Percentiles rank a stretch among this genome's conserved stretches.
Conservation (phyloP, 2,797 vertebrate species). For the Chelidonichthys spinosus region DNA sequence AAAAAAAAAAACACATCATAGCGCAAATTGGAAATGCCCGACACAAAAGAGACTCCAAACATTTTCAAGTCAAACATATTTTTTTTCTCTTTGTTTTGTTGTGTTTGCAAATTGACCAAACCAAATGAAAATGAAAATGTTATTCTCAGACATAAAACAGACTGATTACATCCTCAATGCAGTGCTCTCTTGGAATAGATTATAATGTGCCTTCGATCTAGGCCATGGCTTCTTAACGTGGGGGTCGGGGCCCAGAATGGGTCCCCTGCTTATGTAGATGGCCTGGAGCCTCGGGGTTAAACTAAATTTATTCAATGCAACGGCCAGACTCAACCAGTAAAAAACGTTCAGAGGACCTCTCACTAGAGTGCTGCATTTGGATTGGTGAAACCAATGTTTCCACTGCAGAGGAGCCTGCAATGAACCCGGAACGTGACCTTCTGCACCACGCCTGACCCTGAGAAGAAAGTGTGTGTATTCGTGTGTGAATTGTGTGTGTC, state of each 20-base stretch:
- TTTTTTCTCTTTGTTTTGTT: constrained; percentile 54
- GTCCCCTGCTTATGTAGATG: constrained; percentile 26
- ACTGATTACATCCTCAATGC: constrained; percentile 34
- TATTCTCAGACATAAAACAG: constrained; percentile 50
- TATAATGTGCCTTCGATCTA: constrained; percentile 42
- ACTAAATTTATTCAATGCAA: constrained; percentile 20
- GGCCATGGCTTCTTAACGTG: constrained; percentile 34
- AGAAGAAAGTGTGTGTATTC: constrained; percentile 37
- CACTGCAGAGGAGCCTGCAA: constrained; percentile 32
- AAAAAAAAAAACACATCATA: constrained; percentile 19
- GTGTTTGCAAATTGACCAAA: constrained; percentile 67
- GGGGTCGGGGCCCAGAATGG: constrained; percentile 19
- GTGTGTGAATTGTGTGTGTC: constrained; percentile 43
- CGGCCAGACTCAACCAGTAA: constrained; percentile 23
- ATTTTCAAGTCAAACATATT: constrained; percentile 39
- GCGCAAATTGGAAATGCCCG: constrained; percentile 46
- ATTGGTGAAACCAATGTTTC: constrained; percentile 32
- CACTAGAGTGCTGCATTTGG: constrained; percentile 10
- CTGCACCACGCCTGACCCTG: constrained; percentile 65
- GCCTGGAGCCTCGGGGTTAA: constrained; percentile 10
- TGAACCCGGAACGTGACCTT: constrained; percentile 57
- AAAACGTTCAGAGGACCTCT: constrained; percentile 2
- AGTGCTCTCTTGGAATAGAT: constrained; percentile 34
- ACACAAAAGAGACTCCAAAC: constrained; percentile 62
- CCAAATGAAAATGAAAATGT: constrained; percentile 56